These are phyloP conservation scores for Pocillopora grandis DNA, from an alignment of 92 coral and sea anemone genomes.

Conservation along the genomic window DNA sequence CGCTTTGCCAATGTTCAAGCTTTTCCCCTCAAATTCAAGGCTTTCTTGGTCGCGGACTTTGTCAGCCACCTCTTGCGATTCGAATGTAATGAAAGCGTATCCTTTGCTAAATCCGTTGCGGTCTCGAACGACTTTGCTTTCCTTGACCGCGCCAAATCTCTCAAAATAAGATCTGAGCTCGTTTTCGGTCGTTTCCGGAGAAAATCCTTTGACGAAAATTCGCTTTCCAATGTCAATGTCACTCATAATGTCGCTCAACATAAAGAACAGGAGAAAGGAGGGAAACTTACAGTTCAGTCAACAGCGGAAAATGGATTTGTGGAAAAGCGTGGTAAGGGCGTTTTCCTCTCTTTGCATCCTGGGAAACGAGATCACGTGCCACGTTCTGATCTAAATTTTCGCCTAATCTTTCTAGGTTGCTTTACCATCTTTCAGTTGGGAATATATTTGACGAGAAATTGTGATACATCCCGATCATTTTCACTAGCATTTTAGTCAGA, in stretches of 20 bases:
- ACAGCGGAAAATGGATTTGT: constrained; percentile 2
- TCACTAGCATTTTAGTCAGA: neutral
- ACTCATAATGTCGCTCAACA: constrained; percentile 51
- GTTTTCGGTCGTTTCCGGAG: constrained; percentile 93
- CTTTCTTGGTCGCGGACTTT: constrained; percentile 77
- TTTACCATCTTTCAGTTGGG: too few species aligned
- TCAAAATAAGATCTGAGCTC: constrained; percentile 91
- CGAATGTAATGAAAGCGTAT: constrained; percentile 97
- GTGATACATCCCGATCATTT: neutral
- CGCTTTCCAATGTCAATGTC: constrained; percentile 87
- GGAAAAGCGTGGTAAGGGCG: constrained; percentile 24
- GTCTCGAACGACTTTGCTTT: constrained; percentile 93
- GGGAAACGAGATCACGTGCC: constrained; percentile 43
- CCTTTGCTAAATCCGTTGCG: constrained; percentile 97
- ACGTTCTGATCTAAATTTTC: neutral
- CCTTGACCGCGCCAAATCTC: constrained; percentile 87
- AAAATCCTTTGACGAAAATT: constrained; percentile 96
- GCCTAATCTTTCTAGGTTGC: neutral
- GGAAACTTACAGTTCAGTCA: constrained; percentile 54
- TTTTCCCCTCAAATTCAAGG: constrained; percentile 88
- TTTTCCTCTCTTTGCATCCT: constrained; percentile 36
- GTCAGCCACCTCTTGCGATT: constrained; percentile 90
- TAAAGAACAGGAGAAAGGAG: constrained; percentile 4
- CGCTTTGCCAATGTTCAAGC: constrained; percentile 84
- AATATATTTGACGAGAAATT: neutral